phyloP scores from a whole-genome alignment of 2,888 invertebrate genomes.

The Smittia sp. region DNA sequence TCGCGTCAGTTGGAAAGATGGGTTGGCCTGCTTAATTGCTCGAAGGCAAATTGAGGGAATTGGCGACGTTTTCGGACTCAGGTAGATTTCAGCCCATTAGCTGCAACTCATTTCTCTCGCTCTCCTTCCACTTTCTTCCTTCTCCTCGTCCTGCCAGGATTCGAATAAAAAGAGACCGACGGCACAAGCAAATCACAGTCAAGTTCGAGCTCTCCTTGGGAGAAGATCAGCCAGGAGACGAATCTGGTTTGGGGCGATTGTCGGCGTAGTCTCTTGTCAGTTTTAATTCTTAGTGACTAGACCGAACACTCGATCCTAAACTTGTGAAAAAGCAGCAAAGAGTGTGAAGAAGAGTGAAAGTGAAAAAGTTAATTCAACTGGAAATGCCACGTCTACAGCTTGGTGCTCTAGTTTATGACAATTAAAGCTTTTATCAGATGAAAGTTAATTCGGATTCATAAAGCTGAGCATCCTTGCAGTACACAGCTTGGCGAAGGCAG shows the following conservation, averaged over 20 bases:
- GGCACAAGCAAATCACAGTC: background rate
- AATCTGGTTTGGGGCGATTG: slow-evolving; percentile 43
- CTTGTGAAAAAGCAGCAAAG: background rate
- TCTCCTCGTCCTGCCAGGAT: background rate
- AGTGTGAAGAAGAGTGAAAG: background rate
- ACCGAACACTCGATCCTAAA: slow-evolving; percentile 44
- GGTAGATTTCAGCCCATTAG: background rate
- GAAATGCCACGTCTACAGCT: slow-evolving; percentile 45
- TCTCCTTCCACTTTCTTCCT: background rate
- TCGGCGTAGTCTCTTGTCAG: slow-evolving; percentile 44
- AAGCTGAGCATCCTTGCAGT: slow-evolving; percentile 53
- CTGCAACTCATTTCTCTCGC: background rate
- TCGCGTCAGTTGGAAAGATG: background rate
- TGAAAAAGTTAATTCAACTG: background rate
- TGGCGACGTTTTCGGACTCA: background rate
- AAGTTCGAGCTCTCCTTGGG: background rate
- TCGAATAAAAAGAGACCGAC: background rate
- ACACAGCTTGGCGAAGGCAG: slow-evolving; percentile 11
- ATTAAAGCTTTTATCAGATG: slow-evolving; percentile 42
- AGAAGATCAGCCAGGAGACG: background rate
- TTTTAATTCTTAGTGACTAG: slow-evolving; percentile 45
- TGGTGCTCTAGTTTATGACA: slow-evolving; percentile 52
- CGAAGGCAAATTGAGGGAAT: background rate
- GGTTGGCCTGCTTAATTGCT: background rate
- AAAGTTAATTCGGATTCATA: slow-evolving; percentile 48